Conservation (phyloP, 2,113 vertebrate species). For the Dromaius novaehollandiae region DNA sequence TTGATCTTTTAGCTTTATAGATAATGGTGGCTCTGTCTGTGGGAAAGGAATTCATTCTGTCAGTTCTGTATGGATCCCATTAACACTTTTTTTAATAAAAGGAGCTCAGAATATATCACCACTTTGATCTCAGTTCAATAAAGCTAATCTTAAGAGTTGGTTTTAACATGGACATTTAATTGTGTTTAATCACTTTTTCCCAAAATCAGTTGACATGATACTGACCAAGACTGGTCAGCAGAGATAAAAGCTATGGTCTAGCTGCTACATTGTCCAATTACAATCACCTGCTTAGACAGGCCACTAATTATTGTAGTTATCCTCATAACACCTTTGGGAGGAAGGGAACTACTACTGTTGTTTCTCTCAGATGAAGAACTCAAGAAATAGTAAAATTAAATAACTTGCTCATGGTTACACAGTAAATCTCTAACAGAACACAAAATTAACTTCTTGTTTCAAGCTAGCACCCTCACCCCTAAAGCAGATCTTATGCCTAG, state of each 20-base stretch:
- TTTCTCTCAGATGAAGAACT: neutral
- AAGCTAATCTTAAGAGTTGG: neutral
- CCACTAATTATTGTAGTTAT: slow-evolving; percentile 37
- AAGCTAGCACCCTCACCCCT: neutral
- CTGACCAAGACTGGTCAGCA: slow-evolving; percentile 37
- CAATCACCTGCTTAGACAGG: neutral
- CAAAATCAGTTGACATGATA: slow-evolving; percentile 60
- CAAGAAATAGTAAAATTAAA: neutral
- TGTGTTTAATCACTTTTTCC: slow-evolving; percentile 43
- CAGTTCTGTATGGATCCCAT: slow-evolving; percentile 11
- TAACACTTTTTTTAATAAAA: slow-evolving; percentile 44
- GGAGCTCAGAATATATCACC: slow-evolving; percentile 29
- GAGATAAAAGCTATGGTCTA: slow-evolving; percentile 47
- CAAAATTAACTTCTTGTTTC: neutral
- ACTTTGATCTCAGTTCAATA: slow-evolving; percentile 48
- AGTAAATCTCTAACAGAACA: neutral
- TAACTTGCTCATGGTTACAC: neutral
- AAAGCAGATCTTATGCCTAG: neutral
- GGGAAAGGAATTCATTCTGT: slow-evolving; percentile 11
- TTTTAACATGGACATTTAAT: slow-evolving; percentile 51
- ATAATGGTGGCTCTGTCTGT: neutral
- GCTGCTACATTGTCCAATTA: neutral
- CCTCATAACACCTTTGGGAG: neutral
- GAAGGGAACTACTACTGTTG: neutral
- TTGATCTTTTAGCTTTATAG: slow-evolving; percentile 41